Percentiles rank a stretch among this genome's conserved stretches.
Evolutionary conservation across 2,888 invertebrate genomes (phyloP).

Genomic region (Galeopsomyia nigrocyanea): DNA sequence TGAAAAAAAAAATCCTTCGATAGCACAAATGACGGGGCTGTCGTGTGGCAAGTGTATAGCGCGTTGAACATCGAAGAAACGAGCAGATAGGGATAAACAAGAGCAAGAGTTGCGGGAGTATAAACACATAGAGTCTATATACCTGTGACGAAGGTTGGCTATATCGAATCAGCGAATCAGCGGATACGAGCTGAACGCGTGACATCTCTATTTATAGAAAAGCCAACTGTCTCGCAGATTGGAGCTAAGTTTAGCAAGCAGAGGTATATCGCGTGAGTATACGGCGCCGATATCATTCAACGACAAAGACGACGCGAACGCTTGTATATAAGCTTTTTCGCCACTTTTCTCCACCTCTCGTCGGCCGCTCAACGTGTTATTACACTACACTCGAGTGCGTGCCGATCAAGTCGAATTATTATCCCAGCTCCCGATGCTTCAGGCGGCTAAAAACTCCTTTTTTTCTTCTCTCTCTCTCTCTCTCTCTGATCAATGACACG

Average conservation of each 20-base stretch:
- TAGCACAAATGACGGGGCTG: constrained; percentile 13
- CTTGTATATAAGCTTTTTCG: background rate
- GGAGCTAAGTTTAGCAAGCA: constrained; percentile 44
- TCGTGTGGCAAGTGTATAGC: background rate
- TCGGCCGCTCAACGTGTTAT: too few relatives aligned
- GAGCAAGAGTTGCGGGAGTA: constrained; percentile 13
- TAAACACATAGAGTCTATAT: background rate
- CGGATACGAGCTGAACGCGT: constrained; percentile 41
- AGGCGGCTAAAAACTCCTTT: too few relatives aligned
- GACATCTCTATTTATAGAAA: constrained; percentile 52
- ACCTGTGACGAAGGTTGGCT: constrained; percentile 24
- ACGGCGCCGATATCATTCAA: background rate
- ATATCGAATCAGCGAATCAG: constrained; percentile 40
- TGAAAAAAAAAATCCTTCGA: background rate
- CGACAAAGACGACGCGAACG: background rate
- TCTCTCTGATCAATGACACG: too few relatives aligned
- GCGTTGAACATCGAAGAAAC: background rate
- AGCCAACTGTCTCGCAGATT: background rate
- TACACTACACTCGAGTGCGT: too few relatives aligned
- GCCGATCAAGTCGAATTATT: too few relatives aligned
- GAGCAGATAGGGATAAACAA: background rate
- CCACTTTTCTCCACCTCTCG: background rate
- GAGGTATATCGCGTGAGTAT: background rate
- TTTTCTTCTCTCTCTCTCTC: too few relatives aligned
- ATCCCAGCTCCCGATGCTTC: too few relatives aligned